Conservation (phyloP, 2,888 invertebrate genomes). For the Onthophagus sagittarius region DNA sequence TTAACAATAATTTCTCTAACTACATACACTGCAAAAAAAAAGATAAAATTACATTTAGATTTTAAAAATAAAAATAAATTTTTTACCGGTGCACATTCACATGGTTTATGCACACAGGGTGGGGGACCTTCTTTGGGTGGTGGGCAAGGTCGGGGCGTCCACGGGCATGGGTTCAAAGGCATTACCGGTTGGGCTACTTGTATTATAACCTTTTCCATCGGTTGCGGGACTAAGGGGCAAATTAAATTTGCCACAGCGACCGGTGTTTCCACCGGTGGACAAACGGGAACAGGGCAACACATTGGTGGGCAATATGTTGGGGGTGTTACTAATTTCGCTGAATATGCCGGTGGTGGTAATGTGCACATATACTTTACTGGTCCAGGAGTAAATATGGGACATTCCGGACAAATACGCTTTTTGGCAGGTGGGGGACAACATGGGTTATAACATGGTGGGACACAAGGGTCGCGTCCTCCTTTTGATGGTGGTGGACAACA, state of each 20-base stretch:
- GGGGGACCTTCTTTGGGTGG: neutral
- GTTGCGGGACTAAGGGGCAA: constrained; percentile 4
- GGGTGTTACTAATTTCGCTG: neutral
- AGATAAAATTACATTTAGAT: too few relatives aligned
- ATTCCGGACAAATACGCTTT: neutral
- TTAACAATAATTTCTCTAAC: too few relatives aligned
- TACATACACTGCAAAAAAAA: too few relatives aligned
- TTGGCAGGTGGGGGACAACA: neutral
- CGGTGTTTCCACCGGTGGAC: constrained; percentile 1
- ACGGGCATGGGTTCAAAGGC: constrained; percentile 9
- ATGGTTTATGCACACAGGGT: neutral
- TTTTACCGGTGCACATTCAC: neutral
- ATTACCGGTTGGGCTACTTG: neutral
- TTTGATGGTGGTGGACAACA: neutral
- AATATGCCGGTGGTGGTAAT: neutral
- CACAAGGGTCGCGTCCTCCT: neutral
- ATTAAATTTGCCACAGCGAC: neutral
- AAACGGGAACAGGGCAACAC: constrained; percentile 1
- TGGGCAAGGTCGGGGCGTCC: neutral
- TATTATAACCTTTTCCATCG: constrained; percentile 1
- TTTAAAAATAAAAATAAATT: neutral
- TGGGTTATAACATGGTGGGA: neutral
- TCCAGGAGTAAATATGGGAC: neutral
- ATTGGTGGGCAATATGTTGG: constrained; percentile 10
- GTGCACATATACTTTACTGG: neutral